Evolutionary conservation across 2,888 invertebrate species (phyloP).

Genomic region (Sepiola atlantica): DNA sequence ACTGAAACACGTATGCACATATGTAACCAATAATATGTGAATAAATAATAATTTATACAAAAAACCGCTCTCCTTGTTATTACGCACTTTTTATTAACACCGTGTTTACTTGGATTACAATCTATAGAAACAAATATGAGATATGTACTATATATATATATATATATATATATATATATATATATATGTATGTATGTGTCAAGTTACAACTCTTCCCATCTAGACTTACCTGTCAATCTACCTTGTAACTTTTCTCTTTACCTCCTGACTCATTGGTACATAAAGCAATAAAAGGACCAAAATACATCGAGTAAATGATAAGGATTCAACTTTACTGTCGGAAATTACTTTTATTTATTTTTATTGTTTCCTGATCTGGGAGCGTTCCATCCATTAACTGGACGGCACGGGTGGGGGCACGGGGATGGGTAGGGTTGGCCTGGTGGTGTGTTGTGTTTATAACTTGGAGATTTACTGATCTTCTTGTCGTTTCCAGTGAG

Average conservation of each 20-base stretch:
- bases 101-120: no score
- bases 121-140: no score
- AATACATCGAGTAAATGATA: background rate
- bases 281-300: background rate
- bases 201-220: background rate
- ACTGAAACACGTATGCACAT: no score
- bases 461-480: background rate
- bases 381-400: slow-evolving; percentile 8
- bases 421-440: background rate
- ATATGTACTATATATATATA: no score
- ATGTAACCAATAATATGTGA: no score
- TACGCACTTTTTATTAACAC: no score
- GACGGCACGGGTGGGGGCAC: background rate
- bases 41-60: no score
- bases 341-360: slow-evolving; percentile 10
- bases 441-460: background rate
- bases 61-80: no score
- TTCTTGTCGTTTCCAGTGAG: background rate
- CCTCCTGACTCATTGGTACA: background rate
- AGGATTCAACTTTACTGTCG: background rate
- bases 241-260: background rate
- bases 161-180: background rate
- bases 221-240: background rate
- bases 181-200: background rate
- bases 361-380: background rate